Evolutionary conservation across 1,140 invertebrate species (phyloP).

Genomic region (Sitobion miscanthi): DNA sequence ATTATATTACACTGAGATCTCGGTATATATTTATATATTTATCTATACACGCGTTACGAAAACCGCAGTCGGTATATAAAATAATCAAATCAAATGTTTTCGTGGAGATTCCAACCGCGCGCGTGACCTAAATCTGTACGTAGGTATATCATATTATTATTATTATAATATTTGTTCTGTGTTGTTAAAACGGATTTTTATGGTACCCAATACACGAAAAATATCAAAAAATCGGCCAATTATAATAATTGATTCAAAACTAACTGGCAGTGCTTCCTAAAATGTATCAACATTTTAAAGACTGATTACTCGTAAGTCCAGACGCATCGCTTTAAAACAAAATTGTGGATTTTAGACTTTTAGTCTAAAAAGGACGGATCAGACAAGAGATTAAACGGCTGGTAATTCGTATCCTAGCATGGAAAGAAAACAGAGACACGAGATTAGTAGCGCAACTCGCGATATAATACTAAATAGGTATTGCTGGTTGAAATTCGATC

Average conservation of each 20-base stretch:
- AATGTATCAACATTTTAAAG: background rate
- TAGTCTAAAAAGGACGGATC: no score
- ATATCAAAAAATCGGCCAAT: background rate
- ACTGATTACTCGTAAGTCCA: no score
- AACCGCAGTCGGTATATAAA: background rate
- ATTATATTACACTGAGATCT: background rate
- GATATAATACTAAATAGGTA: no score
- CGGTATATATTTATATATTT: background rate
- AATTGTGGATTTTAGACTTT: no score
- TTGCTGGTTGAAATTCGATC: no score
- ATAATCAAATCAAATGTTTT: background rate
- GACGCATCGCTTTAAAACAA: no score
- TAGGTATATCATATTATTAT: background rate
- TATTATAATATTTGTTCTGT: background rate
- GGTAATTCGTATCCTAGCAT: no score
- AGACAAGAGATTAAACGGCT: no score
- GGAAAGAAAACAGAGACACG: no score
- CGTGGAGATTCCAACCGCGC: background rate
- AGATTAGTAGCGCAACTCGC: no score
- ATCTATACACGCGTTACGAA: background rate
- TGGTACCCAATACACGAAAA: background rate
- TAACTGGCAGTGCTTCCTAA: background rate
- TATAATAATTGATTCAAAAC: background rate
- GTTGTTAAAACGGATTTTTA: background rate
- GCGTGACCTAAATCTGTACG: background rate